Evolutionary conservation across 2,797 vertebrate species (phyloP).

Genomic region (Lemur catta): DNA sequence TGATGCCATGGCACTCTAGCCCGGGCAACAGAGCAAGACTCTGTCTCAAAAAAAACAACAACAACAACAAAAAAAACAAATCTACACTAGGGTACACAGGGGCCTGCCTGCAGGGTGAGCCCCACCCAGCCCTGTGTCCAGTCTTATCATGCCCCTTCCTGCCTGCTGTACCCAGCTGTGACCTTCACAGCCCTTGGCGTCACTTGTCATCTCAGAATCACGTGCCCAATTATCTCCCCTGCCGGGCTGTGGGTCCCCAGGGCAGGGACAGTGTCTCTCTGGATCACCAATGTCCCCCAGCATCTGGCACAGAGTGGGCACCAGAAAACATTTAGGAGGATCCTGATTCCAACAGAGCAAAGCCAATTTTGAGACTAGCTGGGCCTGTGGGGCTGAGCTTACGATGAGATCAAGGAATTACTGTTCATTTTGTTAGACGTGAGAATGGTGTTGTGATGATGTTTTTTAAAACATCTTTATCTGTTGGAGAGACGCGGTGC

Average conservation of each 20-base stretch:
- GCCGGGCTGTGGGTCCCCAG: not conserved
- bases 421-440: not conserved
- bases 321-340: not conserved
- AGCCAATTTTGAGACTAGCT: not conserved
- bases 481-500: not conserved
- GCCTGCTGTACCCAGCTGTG: not conserved
- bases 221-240: not conserved
- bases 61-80: too few species aligned
- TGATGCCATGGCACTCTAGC: too few species aligned
- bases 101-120: not conserved
- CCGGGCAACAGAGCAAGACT: too few species aligned
- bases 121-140: not conserved
- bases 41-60: too few species aligned
- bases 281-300: not conserved
- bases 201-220: not conserved
- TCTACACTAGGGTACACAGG: not conserved
- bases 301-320: not conserved
- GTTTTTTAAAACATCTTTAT: not conserved
- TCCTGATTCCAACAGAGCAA: not conserved
- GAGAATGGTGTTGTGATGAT: not conserved
- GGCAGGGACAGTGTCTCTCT: not conserved
- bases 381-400: not conserved
- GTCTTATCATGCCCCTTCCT: not conserved
- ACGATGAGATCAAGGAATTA: not conserved
- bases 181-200: not conserved